Evolutionary conservation across 2,888 invertebrate genomes (phyloP).

Genomic region (Volucella inanis): DNA sequence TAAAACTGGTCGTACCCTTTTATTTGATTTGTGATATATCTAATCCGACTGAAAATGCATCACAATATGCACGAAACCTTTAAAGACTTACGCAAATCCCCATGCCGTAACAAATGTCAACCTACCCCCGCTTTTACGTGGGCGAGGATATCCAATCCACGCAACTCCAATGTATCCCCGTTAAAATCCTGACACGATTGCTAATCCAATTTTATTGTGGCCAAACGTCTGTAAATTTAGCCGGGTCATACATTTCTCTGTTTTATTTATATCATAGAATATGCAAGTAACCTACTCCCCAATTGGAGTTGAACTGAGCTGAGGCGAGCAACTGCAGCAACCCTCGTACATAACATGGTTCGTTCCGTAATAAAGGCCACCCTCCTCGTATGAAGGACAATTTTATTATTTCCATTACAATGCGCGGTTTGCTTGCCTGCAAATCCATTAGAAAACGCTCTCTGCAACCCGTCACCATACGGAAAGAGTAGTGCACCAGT

Average conservation of each 20-base stretch:
- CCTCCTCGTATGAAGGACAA: slow-evolving; percentile 4
- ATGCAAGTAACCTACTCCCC: slow-evolving; percentile 11
- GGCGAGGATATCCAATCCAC: background rate
- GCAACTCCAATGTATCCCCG: background rate
- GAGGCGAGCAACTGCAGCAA: slow-evolving; percentile 18
- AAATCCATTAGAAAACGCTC: slow-evolving; percentile 54
- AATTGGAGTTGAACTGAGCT: background rate
- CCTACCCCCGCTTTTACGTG: too few species aligned
- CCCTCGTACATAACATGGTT: slow-evolving; percentile 21
- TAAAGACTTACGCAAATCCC: too few species aligned
- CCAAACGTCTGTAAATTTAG: slow-evolving; percentile 28
- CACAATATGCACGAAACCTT: too few species aligned
- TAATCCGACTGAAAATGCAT: too few species aligned
- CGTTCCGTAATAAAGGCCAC: background rate
- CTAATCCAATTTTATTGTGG: slow-evolving; percentile 27
- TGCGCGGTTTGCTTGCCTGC: slow-evolving; percentile 61
- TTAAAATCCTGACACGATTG: background rate
- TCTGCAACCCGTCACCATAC: background rate
- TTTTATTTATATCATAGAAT: background rate
- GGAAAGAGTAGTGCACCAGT: background rate
- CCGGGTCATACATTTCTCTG: background rate
- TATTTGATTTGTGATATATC: too few species aligned
- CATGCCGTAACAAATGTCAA: too few species aligned
- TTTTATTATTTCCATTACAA: slow-evolving; percentile 59
- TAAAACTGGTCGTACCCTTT: too few species aligned